phyloP scores from a whole-genome alignment of 2,797 vertebrate species.

The Sternotherus odoratus region DNA sequence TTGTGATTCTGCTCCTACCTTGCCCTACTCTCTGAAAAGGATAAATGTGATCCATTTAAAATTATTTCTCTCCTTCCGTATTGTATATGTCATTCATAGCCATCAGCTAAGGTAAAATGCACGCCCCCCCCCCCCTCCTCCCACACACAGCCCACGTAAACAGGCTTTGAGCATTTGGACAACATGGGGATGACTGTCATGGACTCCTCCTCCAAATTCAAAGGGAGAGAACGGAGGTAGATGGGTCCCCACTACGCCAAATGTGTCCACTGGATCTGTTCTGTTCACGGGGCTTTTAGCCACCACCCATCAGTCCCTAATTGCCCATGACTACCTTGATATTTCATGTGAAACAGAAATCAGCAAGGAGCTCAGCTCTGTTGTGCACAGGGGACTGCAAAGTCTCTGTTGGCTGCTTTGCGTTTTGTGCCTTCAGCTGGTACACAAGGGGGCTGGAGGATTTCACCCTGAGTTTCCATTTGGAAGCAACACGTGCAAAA shows the following conservation, averaged over 20 bases:
- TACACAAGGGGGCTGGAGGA: background rate
- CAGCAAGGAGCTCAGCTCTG: background rate
- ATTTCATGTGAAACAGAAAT: conserved; percentile 9
- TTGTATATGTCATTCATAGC: background rate
- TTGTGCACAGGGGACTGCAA: background rate
- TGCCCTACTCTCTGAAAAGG: background rate
- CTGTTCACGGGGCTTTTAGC: background rate
- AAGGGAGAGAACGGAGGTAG: background rate
- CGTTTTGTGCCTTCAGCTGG: background rate
- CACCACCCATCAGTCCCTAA: background rate
- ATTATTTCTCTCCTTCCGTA: background rate
- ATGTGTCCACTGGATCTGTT: background rate
- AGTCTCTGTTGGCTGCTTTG: background rate
- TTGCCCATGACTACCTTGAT: background rate
- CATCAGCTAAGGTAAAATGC: background rate
- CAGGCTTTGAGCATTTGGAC: background rate
- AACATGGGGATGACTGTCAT: background rate
- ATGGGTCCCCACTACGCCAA: background rate
- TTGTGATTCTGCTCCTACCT: background rate
- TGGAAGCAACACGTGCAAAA: conserved; percentile 5
- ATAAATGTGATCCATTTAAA: background rate
- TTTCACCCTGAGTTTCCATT: conserved; percentile 25
- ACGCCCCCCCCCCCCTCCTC: background rate
- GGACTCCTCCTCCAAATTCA: background rate
- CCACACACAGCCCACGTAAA: background rate